A percentile compares a stretch with the other conserved stretches of the same genome.
These are phyloP conservation scores for Laspeyria flexula DNA, from an alignment of 2,888 invertebrate species.

Conservation along the genomic window DNA sequence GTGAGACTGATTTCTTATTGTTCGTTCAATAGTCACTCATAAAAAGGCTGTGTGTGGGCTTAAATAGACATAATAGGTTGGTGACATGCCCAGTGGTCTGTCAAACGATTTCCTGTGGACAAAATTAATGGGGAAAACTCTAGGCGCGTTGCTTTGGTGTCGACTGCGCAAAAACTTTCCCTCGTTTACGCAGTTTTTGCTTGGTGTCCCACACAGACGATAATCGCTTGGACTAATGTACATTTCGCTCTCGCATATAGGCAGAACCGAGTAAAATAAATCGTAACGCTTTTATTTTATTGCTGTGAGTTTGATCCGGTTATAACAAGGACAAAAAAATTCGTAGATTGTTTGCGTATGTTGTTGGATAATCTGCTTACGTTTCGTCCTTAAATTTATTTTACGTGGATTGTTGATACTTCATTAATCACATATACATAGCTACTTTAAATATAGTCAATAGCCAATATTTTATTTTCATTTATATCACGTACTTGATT, in stretches of 20 bases:
- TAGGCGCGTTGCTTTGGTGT: constrained; percentile 44
- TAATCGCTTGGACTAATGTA: constrained; percentile 40
- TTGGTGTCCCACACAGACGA: constrained; percentile 41
- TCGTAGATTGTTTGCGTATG: not conserved
- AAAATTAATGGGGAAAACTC: constrained; percentile 61
- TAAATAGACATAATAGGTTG: constrained; percentile 31
- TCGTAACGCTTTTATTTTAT: constrained; percentile 33
- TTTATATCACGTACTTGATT: too few species aligned
- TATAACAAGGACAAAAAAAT: not conserved
- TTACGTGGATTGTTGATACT: too few species aligned
- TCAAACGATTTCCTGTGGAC: constrained; percentile 54
- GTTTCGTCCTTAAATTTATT: not conserved
- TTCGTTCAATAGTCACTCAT: constrained; percentile 1
- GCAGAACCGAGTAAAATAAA: constrained; percentile 33
- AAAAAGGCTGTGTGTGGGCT: constrained; percentile 15
- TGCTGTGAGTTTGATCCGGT: constrained; percentile 11
- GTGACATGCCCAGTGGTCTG: constrained; percentile 50
- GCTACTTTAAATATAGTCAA: too few species aligned
- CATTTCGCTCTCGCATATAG: constrained; percentile 32
- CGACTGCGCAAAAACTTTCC: constrained; percentile 53
- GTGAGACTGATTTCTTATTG: constrained; percentile 6
- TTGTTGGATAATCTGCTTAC: not conserved
- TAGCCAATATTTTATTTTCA: too few species aligned
- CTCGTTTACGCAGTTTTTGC: constrained; percentile 48
- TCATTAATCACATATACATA: too few species aligned